Evolutionary conservation across 2,888 invertebrate genomes (phyloP).

Genomic region (Vandiemenella viatica): DNA sequence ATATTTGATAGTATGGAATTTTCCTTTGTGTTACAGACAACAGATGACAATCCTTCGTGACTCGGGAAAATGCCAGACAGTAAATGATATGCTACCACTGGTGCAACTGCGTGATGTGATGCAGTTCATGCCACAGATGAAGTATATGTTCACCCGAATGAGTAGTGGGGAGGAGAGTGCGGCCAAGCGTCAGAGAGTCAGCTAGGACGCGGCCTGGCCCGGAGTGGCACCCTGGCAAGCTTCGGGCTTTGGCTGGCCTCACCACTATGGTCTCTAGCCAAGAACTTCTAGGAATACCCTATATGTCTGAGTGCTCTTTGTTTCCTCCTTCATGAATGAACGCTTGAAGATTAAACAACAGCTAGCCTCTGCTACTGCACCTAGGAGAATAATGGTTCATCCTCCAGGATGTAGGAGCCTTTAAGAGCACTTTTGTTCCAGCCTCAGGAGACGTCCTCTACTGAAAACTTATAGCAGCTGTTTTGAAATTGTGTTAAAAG

Average conservation of each 20-base stretch:
- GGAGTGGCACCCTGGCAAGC: constrained; percentile 4
- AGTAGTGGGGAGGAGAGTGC: constrained; percentile 27
- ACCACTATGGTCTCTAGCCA: constrained; percentile 9
- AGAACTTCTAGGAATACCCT: too few relatives aligned
- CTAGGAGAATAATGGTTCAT: too few relatives aligned
- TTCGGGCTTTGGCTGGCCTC: constrained; percentile 10
- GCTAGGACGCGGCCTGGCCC: constrained; percentile 34
- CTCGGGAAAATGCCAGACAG: constrained; percentile 53
- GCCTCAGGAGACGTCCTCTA: too few relatives aligned
- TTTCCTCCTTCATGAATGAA: too few relatives aligned
- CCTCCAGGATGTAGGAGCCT: too few relatives aligned
- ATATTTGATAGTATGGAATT: too few relatives aligned
- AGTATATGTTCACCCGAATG: constrained; percentile 58
- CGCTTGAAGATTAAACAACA: too few relatives aligned
- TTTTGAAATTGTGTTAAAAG: too few relatives aligned
- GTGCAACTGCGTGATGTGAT: constrained; percentile 72
- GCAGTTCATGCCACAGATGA: constrained; percentile 73
- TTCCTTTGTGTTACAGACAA: constrained; percentile 35
- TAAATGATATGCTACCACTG: constrained; percentile 57
- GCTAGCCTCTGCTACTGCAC: too few relatives aligned
- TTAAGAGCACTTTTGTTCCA: too few relatives aligned
- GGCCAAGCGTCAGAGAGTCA: constrained; percentile 39
- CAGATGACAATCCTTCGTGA: constrained; percentile 64
- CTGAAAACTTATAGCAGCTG: too few relatives aligned
- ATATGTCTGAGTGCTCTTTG: too few relatives aligned